Conservation (phyloP, 2,113 vertebrate genomes). For the Neogale vison region DNA sequence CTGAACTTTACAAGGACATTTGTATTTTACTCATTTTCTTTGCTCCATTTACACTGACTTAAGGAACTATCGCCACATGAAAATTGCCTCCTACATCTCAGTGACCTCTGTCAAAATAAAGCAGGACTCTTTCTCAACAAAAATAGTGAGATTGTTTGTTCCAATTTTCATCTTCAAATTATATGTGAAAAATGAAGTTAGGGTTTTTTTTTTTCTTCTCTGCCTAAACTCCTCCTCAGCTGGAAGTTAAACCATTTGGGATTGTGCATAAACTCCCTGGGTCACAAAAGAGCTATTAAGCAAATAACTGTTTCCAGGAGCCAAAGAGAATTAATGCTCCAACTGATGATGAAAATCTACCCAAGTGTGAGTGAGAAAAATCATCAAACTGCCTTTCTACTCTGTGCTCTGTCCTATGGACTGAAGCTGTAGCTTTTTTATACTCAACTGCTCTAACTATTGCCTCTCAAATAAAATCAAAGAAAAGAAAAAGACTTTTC, state of each 20-base stretch:
- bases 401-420: background rate
- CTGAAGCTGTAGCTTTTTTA: background rate
- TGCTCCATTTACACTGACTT: background rate
- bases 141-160: background rate
- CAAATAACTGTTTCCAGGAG: constrained; percentile 56
- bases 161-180: background rate
- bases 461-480: background rate
- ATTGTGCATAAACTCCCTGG: background rate
- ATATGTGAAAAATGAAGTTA: constrained; percentile 43
- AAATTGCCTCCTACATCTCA: background rate
- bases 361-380: background rate
- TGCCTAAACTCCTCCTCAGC: background rate
- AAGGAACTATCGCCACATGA: background rate
- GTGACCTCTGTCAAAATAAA: constrained; percentile 45
- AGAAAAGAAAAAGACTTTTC: background rate
- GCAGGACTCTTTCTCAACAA: background rate
- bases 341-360: background rate
- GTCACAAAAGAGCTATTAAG: constrained; percentile 66
- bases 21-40: background rate
- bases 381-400: background rate
- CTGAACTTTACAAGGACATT: background rate
- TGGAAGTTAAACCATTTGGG: constrained; percentile 17
- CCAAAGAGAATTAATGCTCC: constrained; percentile 47
- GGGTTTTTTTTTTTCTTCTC: background rate
- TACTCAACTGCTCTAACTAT: constrained; percentile 1